Conservation (phyloP, 1,140 invertebrate species). For the Brachionus rotundiformis region DNA sequence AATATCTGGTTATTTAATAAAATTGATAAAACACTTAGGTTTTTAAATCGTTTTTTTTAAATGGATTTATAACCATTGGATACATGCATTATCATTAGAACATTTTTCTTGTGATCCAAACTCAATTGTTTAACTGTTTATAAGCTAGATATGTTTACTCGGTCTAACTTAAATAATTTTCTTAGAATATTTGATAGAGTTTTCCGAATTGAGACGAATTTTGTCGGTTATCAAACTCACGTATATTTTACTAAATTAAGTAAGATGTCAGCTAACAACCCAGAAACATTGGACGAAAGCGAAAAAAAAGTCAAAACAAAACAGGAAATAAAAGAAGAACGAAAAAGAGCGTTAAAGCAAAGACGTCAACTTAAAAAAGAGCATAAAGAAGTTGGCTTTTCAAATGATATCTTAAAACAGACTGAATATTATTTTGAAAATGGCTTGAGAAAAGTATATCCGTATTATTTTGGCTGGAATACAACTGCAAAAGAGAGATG, state of each 20-base stretch:
- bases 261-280: not conserved
- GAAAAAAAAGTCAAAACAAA: not conserved
- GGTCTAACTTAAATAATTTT: conserved; percentile 36
- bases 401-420: conserved; percentile 46
- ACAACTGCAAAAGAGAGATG: conserved; percentile 95
- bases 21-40: not conserved
- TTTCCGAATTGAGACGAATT: not conserved
- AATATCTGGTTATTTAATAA: not conserved
- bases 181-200: not conserved
- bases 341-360: not conserved
- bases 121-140: not conserved
- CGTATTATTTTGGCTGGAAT: conserved; percentile 95
- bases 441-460: conserved; percentile 86
- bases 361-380: conserved; percentile 4
- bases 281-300: not conserved
- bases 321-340: conserved; percentile 29
- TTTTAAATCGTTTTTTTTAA: not conserved
- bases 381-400: conserved; percentile 40
- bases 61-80: conserved; percentile 22
- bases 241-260: conserved; percentile 41
- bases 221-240: not conserved
- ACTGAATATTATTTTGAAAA: conserved; percentile 48
- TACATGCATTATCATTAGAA: not conserved
- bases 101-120: not conserved
- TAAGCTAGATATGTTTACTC: not conserved